These are phyloP conservation scores for Tarsius wallacei DNA, from an alignment of 2,797 vertebrate species.

Conservation along the genomic window DNA sequence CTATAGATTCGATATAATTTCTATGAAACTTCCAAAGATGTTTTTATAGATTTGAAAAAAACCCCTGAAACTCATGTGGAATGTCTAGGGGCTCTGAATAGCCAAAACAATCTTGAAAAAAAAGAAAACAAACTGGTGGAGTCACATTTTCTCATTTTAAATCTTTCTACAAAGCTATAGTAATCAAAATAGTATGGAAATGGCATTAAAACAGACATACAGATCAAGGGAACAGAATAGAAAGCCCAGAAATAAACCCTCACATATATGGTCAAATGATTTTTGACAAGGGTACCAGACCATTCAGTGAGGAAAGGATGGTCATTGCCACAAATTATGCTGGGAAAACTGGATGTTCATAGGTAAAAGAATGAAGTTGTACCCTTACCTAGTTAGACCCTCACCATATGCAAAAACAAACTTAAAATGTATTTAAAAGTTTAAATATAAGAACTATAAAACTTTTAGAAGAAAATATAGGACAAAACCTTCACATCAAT, in stretches of 20 bases:
- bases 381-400: neutral
- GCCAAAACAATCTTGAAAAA: neutral
- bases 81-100: neutral
- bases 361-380: neutral
- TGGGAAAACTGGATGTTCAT: neutral
- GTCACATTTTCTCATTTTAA: neutral
- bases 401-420: neutral
- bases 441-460: neutral
- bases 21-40: neutral
- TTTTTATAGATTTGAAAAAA: neutral
- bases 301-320: neutral
- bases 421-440: neutral
- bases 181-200: neutral
- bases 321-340: neutral
- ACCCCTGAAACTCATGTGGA: neutral
- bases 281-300: neutral
- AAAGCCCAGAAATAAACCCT: neutral
- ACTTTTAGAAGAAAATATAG: neutral
- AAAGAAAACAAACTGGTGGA: neutral
- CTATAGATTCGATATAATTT: neutral
- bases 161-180: neutral
- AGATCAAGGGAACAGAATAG: neutral
- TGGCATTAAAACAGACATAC: neutral
- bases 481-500: neutral
- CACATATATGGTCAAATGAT: neutral